A percentile compares a stretch with the other conserved stretches of the same genome.
Evolutionary conservation across 2,888 invertebrate species (phyloP).

Genomic region (Serrognathus titanus): DNA sequence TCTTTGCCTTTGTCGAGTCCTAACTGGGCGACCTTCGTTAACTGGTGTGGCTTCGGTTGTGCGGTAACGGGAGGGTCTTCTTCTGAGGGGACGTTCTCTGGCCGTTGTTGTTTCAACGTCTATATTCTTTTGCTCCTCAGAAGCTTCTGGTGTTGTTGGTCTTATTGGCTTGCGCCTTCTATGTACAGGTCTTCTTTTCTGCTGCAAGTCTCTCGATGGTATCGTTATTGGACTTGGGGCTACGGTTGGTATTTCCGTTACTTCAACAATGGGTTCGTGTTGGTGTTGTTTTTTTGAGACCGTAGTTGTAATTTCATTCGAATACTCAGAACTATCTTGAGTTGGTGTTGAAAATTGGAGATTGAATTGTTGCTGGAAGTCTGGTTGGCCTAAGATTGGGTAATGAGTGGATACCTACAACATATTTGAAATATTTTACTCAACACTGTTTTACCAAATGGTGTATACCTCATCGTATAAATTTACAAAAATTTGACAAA

Average conservation of each 20-base stretch:
- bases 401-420: constrained; percentile 45
- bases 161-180: constrained; percentile 27
- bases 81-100: constrained; percentile 15
- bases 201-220: constrained; percentile 18
- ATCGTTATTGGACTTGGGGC: constrained; percentile 5
- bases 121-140: constrained; percentile 33
- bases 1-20: constrained; percentile 27
- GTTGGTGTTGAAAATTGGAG: constrained; percentile 13
- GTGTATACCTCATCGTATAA: no score
- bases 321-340: constrained; percentile 6
- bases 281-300: constrained; percentile 2
- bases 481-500: no score
- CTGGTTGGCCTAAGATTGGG: constrained; percentile 41
- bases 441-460: no score
- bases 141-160: constrained; percentile 25
- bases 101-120: constrained; percentile 26
- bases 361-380: constrained; percentile 18
- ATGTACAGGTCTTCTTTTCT: constrained; percentile 20
- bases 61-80: constrained; percentile 25
- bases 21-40: constrained; percentile 19
- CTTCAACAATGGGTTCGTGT: constrained; percentile 6
- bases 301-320: constrained; percentile 25
- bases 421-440: no score
- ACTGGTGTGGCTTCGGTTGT: constrained; percentile 16
- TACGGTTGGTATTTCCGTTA: constrained; percentile 22